Evolutionary conservation across 2,113 vertebrate genomes (phyloP).

Genomic region (Physeter macrocephalus): DNA sequence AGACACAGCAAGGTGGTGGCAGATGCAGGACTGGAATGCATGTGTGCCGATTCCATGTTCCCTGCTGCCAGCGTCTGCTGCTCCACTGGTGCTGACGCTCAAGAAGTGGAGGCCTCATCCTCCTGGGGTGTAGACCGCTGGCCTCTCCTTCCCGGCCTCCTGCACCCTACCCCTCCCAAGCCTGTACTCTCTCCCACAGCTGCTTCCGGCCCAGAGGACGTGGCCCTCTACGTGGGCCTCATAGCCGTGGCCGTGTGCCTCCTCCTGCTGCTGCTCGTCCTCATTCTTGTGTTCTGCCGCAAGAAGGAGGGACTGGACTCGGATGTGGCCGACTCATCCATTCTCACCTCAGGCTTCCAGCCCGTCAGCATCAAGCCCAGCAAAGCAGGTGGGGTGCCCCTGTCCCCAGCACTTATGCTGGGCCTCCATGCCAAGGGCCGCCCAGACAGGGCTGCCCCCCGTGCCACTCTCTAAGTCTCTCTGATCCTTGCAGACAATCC

Average conservation of each 20-base stretch:
- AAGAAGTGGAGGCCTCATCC: neutral
- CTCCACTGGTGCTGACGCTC: neutral
- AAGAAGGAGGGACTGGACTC: conserved; percentile 96
- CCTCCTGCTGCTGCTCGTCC: conserved; percentile 91
- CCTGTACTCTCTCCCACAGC: conserved; percentile 73
- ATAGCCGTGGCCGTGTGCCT: conserved; percentile 94
- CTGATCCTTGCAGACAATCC: conserved; percentile 89
- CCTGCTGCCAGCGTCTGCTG: neutral
- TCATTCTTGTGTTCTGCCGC: conserved; percentile 92
- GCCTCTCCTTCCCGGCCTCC: neutral
- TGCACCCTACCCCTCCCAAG: neutral
- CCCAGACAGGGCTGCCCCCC: neutral
- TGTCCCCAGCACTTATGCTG: neutral
- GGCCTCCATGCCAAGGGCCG: accelerated
- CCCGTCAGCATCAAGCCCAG: conserved; percentile 98
- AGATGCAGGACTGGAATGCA: neutral
- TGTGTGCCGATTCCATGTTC: accelerated
- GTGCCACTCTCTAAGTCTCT: conserved; percentile 43
- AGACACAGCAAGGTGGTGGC: neutral
- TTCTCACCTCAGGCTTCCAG: conserved; percentile 98
- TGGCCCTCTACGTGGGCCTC: conserved; percentile 95
- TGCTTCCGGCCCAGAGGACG: conserved; percentile 87
- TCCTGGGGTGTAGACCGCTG: neutral
- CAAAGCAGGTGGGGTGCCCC: conserved; percentile 90
- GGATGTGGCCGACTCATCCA: conserved; percentile 96